A percentile compares a stretch with the other conserved stretches of the same genome.
phyloP scores from a whole-genome alignment of 2,888 invertebrate genomes.

The Drosophila paranaensis region DNA sequence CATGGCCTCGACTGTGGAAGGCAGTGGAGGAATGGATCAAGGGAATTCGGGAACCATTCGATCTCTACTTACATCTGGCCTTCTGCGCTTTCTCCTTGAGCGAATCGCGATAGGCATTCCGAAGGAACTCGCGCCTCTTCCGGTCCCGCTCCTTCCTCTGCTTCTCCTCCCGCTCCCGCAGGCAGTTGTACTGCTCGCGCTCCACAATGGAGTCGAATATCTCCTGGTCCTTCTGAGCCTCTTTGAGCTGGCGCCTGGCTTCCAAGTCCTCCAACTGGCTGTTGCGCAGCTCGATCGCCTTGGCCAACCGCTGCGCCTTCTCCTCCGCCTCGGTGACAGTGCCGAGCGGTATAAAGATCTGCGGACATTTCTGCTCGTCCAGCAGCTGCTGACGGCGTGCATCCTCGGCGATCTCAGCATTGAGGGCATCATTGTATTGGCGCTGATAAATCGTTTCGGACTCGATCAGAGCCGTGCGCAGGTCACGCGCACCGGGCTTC shows the following conservation, averaged over 20 bases:
- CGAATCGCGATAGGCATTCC: slow-evolving; percentile 44
- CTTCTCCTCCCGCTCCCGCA: slow-evolving; percentile 40
- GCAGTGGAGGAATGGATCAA: neutral
- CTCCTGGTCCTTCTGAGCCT: slow-evolving; percentile 28
- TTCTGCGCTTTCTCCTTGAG: slow-evolving; percentile 45
- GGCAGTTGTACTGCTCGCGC: slow-evolving; percentile 37
- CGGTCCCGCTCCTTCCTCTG: slow-evolving; percentile 24
- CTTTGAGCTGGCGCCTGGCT: slow-evolving; percentile 17
- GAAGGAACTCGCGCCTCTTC: slow-evolving; percentile 43
- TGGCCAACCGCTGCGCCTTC: slow-evolving; percentile 46
- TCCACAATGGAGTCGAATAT: slow-evolving; percentile 36
- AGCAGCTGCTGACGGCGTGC: slow-evolving; percentile 38
- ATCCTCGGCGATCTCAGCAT: slow-evolving; percentile 43
- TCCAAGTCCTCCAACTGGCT: slow-evolving; percentile 54
- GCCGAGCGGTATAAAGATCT: slow-evolving; percentile 45
- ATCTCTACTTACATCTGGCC: slow-evolving; percentile 45
- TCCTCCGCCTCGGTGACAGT: slow-evolving; percentile 45
- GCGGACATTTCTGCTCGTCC: slow-evolving; percentile 54
- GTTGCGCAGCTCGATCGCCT: slow-evolving; percentile 24
- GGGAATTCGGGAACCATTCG: neutral
- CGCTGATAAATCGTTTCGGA: slow-evolving; percentile 59
- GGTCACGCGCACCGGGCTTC: slow-evolving; percentile 54
- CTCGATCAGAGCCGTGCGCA: slow-evolving; percentile 47
- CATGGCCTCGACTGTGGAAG: slow-evolving; percentile 45
- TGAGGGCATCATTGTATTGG: slow-evolving; percentile 36